Conservation (phyloP, 2,888 invertebrate genomes). For the Pteria penguin region DNA sequence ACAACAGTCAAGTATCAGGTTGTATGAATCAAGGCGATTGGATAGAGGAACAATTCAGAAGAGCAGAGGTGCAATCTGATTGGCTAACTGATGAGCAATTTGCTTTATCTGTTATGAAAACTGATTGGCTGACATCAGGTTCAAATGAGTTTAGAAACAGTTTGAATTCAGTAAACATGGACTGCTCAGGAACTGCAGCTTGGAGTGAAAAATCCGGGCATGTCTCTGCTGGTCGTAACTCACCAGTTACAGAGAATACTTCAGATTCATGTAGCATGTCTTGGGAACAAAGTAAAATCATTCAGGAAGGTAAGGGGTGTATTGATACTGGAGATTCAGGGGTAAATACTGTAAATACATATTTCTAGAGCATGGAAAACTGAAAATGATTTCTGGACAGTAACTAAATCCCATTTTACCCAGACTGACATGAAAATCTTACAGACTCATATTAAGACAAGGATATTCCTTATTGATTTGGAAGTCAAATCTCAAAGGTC, state of each 20-base stretch:
- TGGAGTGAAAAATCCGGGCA: constrained; percentile 4
- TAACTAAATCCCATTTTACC: too few relatives aligned
- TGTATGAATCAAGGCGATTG: neutral
- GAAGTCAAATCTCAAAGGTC: too few relatives aligned
- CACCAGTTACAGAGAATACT: neutral
- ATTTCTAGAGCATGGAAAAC: too few relatives aligned
- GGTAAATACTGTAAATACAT: too few relatives aligned
- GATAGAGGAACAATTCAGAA: neutral
- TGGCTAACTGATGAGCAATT: neutral
- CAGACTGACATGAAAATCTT: too few relatives aligned
- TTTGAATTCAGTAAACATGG: constrained; percentile 12
- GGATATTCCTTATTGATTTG: too few relatives aligned
- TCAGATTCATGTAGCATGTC: too few relatives aligned
- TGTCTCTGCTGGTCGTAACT: constrained; percentile 10
- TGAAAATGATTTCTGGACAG: too few relatives aligned
- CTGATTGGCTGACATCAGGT: constrained; percentile 7
- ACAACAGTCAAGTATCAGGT: neutral
- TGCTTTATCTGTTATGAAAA: neutral
- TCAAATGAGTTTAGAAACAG: constrained; percentile 15
- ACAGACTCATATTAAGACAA: too few relatives aligned
- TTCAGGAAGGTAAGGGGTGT: too few relatives aligned
- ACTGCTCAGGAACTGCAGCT: constrained; percentile 3
- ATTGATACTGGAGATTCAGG: too few relatives aligned
- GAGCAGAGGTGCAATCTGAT: neutral
- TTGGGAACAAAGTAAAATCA: constrained; percentile 4